These are phyloP conservation scores for Vicugna pacos DNA, from an alignment of 2,113 vertebrate genomes.

Conservation along the genomic window DNA sequence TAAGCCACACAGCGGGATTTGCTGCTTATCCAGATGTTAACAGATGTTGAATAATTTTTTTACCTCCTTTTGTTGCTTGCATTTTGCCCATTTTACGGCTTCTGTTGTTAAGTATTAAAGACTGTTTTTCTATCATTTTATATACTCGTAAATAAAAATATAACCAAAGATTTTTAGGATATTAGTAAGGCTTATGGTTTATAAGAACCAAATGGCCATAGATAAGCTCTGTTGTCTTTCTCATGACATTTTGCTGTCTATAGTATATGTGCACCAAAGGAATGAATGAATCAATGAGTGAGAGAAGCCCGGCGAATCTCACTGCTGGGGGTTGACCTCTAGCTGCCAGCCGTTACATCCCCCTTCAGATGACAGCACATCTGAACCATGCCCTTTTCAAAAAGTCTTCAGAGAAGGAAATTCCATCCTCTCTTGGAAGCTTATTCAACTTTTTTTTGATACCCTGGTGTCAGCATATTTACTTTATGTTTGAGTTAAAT, in stretches of 20 bases:
- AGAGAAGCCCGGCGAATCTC: neutral
- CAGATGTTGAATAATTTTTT: neutral
- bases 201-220: neutral
- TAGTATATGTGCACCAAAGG: too few species aligned
- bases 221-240: neutral
- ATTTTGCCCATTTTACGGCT: constrained; percentile 30
- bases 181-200: neutral
- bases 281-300: neutral
- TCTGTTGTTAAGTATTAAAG: neutral
- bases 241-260: neutral
- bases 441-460: neutral
- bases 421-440: neutral
- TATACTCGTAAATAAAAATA: neutral
- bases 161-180: neutral
- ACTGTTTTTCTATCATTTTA: neutral
- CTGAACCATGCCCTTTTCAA: neutral
- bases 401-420: neutral
- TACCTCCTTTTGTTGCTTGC: neutral
- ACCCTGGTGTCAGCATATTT: neutral
- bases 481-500: neutral
- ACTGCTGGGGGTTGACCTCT: neutral
- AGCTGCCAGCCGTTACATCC: fast-evolving
- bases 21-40: too few species aligned
- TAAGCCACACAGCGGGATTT: neutral
- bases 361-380: neutral